A percentile compares a stretch with the other conserved stretches of the same genome.
Conservation (phyloP, 2,113 vertebrate genomes). For the Scomber colias region DNA sequence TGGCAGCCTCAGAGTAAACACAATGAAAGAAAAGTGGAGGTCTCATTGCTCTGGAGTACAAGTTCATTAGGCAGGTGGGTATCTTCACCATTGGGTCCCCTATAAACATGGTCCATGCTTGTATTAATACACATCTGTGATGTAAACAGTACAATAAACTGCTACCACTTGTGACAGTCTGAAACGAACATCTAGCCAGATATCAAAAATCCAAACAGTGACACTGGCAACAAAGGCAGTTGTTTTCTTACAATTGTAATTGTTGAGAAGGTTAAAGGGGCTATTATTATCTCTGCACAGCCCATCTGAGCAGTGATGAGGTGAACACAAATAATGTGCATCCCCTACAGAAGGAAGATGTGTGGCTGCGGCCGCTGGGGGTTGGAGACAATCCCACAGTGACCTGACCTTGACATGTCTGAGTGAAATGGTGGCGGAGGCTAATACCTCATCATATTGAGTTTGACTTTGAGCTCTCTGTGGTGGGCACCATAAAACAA, state of each 20-base stretch:
- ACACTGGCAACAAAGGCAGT: conserved; percentile 34
- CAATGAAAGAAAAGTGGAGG: conserved; percentile 66
- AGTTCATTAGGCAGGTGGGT: conserved; percentile 71
- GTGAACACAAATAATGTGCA: conserved; percentile 80
- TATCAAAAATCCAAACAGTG: conserved; percentile 8
- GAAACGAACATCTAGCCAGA: conserved; percentile 37
- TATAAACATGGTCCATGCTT: neutral
- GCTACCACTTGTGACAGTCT: neutral
- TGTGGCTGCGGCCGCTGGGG: conserved; percentile 66
- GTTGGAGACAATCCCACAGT: conserved; percentile 75
- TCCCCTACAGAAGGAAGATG: conserved; percentile 70
- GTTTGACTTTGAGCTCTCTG: conserved; percentile 80
- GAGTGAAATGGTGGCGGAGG: conserved; percentile 78
- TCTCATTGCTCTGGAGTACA: conserved; percentile 69
- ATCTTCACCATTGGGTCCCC: conserved; percentile 39
- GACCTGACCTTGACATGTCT: conserved; percentile 85
- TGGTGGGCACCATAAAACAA: conserved; percentile 81
- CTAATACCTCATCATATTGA: conserved; percentile 85
- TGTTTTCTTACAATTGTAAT: conserved; percentile 77
- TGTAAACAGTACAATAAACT: conserved; percentile 20
- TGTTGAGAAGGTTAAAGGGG: conserved; percentile 81
- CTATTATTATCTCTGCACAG: conserved; percentile 73
- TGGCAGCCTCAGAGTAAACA: conserved; percentile 74
- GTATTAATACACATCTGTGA: conserved; percentile 2
- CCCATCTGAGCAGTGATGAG: conserved; percentile 81